Percentiles rank a stretch among this genome's conserved stretches.
Evolutionary conservation across 1,140 invertebrate species (phyloP).

Genomic region (Drosophila yakuba): DNA sequence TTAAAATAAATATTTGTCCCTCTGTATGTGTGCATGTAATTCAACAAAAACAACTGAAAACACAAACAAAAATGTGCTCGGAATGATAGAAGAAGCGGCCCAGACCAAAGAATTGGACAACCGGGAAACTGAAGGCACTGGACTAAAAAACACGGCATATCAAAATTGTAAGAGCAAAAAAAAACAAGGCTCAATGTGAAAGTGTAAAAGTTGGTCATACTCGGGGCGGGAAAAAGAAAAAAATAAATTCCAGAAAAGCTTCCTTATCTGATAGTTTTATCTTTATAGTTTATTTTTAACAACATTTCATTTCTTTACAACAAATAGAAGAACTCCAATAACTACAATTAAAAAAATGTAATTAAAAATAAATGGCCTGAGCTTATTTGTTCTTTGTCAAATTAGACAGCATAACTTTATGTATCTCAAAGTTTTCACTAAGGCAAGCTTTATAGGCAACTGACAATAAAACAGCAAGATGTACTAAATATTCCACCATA

Average conservation of each 20-base stretch:
- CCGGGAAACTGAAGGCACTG: conserved; percentile 22
- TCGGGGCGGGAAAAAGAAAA: background rate
- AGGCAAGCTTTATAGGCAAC: background rate
- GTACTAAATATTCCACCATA: conserved; percentile 11
- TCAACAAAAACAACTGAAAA: conserved; percentile 70
- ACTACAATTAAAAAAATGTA: no score
- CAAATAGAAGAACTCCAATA: no score
- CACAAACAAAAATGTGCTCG: conserved; percentile 52
- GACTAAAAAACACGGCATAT: conserved; percentile 62
- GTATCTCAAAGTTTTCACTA: background rate
- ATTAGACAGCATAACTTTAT: no score
- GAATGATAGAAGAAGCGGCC: conserved; percentile 47
- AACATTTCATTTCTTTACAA: no score
- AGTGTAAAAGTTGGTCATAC: conserved; percentile 19
- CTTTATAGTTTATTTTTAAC: no score
- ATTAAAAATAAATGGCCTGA: no score
- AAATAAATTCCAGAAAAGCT: no score
- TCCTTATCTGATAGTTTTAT: no score
- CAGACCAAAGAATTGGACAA: conserved; percentile 61
- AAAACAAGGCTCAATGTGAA: conserved; percentile 4
- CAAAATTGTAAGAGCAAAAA: conserved; percentile 50
- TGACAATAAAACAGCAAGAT: background rate
- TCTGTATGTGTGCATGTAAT: conserved; percentile 76
- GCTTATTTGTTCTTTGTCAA: no score
- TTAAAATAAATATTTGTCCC: conserved; percentile 81